Base-by-base conservation (phyloP, 2,888 invertebrate species). In the Phasia obesa region DNA sequence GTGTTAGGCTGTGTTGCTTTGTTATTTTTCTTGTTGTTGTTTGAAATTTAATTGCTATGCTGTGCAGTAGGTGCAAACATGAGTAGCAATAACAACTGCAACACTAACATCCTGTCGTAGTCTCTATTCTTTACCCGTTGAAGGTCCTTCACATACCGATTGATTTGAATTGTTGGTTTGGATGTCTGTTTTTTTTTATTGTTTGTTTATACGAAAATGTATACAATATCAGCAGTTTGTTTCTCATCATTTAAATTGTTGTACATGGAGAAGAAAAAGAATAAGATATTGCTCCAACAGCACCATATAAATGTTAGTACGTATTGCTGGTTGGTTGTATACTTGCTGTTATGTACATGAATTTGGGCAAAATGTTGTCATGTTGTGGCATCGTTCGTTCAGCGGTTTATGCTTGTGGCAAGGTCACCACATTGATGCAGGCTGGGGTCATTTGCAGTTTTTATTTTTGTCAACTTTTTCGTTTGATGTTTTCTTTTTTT, bases 401-500 rank as follows among this genome's bases (percentile, higher is more conserved):
- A 55, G 79, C 60, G 83, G 83, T 71, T 79, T 71, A 15, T 75
- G 83, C 83, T 65, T 79, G 83, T 71, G 79, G 83, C 79, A 83
- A 83, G 83, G 83, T 71, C 83, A 79, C 75, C 75, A 62, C 71
- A 73, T 71, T 79, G 60, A 57, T 79, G 75, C 65, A 57, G 60
- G 83, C 65, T 70, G 60, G 75, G 79, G 70, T 79, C 70, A 83
- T 79, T 83, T 78, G 69, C 69, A 35, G 44, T 65, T 83, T 65
- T 65, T 74, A 57, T 57, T 81, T 42, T 55, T 70, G 57, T 81
- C 42, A 31, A 38, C 25, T 23, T 81, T 70, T 60, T 81, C 47
- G 49, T 57, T n/a, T n/a, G 11, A 2, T 42, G 15, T 42, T 42
- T 42, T 42, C 15, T 42, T 42, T n/a, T 73, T 78, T 74, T 4